phyloP scores from a whole-genome alignment of 2,797 vertebrate species.

The Adrianichthys oophorus region DNA sequence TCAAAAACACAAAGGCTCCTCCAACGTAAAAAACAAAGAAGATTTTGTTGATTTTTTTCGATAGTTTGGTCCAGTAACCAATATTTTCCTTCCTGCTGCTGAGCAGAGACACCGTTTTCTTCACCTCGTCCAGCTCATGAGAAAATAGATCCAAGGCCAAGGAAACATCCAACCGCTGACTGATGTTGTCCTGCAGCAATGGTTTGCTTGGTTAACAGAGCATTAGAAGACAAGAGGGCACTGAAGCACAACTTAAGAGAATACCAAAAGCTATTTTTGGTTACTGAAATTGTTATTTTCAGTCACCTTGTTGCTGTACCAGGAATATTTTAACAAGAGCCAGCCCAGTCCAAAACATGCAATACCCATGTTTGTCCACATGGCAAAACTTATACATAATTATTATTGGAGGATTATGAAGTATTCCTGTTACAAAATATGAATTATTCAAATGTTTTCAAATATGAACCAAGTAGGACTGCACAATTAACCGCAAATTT shows the following conservation, averaged over 20 bases:
- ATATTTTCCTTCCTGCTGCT: slow-evolving; percentile 8
- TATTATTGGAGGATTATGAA: too few relatives aligned
- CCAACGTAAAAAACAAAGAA: slow-evolving; percentile 35
- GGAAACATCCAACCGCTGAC: slow-evolving; percentile 8
- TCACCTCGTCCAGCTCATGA: slow-evolving; percentile 38
- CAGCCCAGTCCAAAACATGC: too few relatives aligned
- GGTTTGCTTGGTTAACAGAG: not conserved
- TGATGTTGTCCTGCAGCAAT: slow-evolving; percentile 26
- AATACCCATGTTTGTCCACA: too few relatives aligned
- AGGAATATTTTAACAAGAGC: too few relatives aligned
- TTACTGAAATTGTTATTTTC: not conserved
- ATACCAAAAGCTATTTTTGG: too few relatives aligned
- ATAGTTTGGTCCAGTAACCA: slow-evolving; percentile 55
- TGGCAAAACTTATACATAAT: too few relatives aligned
- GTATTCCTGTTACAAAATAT: too few relatives aligned
- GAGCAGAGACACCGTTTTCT: slow-evolving; percentile 36
- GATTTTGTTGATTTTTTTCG: slow-evolving; percentile 5
- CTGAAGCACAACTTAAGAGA: too few relatives aligned
- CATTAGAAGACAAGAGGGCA: not conserved
- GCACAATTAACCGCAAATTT: too few relatives aligned
- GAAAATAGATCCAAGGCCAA: slow-evolving; percentile 39
- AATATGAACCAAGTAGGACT: too few relatives aligned
- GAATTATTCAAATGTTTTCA: too few relatives aligned
- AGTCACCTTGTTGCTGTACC: too few relatives aligned
- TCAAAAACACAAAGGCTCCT: slow-evolving; percentile 49